Conservation (phyloP, 2,113 vertebrate species). For the Dendrocopos noguchii region DNA sequence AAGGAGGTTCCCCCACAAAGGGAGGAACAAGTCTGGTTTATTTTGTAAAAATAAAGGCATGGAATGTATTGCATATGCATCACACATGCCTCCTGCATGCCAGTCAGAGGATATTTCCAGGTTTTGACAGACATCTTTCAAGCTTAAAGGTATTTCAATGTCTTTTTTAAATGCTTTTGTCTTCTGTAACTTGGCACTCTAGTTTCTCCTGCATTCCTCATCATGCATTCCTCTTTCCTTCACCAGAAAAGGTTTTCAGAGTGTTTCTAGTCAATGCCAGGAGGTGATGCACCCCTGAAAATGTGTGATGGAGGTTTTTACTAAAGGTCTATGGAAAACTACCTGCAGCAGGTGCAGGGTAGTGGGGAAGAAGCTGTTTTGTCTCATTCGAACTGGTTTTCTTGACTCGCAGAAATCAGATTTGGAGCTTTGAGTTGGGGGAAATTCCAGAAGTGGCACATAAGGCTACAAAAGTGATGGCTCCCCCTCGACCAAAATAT, state of each 20-base stretch:
- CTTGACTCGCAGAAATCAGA: background rate
- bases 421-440: background rate
- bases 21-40: constrained; percentile 1
- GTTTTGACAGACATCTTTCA: background rate
- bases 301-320: background rate
- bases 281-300: background rate
- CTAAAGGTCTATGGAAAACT: background rate
- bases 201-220: background rate
- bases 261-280: background rate
- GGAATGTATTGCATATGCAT: background rate
- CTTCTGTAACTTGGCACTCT: background rate
- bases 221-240: background rate
- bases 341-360: background rate
- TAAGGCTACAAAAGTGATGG: background rate
- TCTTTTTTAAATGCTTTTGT: background rate
- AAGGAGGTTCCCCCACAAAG: background rate
- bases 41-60: constrained; percentile 24
- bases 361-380: background rate
- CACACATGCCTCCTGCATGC: background rate
- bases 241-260: background rate
- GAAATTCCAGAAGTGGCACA: background rate
- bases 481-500: background rate
- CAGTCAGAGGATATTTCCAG: background rate
- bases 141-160: background rate
- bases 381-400: background rate